Base-by-base conservation (phyloP, 2,888 invertebrate species). In the Boloria selene region DNA sequence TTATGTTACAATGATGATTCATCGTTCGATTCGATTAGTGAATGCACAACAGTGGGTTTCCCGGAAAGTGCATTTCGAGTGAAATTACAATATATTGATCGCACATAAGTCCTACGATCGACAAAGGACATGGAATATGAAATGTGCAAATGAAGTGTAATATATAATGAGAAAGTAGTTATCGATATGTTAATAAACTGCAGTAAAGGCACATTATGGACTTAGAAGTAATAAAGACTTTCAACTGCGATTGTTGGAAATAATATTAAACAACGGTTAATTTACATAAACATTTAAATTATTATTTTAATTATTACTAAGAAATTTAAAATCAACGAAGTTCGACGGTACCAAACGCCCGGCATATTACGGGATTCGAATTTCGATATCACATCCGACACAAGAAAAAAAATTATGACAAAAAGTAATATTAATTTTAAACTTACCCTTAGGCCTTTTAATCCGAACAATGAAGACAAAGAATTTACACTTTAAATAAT, bases 1-100 rank as follows among this genome's bases (percentile, higher is more conserved):
- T 79, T 81, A 82, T 83, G 81, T 82, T 80, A 81, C 78, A 78
- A 72, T 77, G 86, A 86, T 91, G 91, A 91, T 81, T 91, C 91
- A 91, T 87, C 89, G 84, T 76, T 77, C 76, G 67, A 70, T 75
- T 70, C 75, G 69, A 72, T 75, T 72, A 77, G 74, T 80, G 77
- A 79, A 78, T 79, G 82, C 80, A 86, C 81, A 82, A 84, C 82
- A 83, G 78, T 77, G 75, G 77, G 77, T 77, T 83, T 83, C 79
- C 79, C 79, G 76, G 77, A 83, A 78, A 72, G 71, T 67, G 64
- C 69, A 61, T 64, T 73, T 65, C 49, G 49, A 31, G 18, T 64
- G 56, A 66, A 49, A 64, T 68, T 66, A 68, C 60, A 56, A 61
- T 52, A 18, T 69, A 60, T 52, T 56, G 63, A 70, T 68, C 64